Evolutionary conservation across 2,888 invertebrate species (phyloP).

Genomic region (Allophyes oxyacanthae): DNA sequence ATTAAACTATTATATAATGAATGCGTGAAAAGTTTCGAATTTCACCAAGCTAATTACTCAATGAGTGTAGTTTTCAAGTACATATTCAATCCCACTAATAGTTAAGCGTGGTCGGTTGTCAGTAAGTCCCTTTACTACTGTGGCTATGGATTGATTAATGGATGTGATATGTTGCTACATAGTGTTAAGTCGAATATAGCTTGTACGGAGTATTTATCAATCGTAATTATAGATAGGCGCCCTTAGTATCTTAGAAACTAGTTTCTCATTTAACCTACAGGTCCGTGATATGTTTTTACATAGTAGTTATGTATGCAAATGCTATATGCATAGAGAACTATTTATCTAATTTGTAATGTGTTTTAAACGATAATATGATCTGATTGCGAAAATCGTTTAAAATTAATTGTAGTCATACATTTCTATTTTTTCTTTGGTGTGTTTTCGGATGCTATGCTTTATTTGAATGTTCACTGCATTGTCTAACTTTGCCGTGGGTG

Average conservation of each 20-base stretch:
- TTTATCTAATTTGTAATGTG: constrained; percentile 71
- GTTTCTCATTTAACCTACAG: constrained; percentile 77
- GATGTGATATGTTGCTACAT: constrained; percentile 87
- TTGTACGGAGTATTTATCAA: constrained; percentile 86
- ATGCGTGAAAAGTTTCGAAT: constrained; percentile 55
- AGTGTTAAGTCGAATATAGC: constrained; percentile 79
- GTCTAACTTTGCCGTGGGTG: constrained; percentile 39
- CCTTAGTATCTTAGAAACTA: constrained; percentile 77
- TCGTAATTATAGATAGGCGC: constrained; percentile 83
- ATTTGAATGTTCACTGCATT: constrained; percentile 35
- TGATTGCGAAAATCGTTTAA: constrained; percentile 62
- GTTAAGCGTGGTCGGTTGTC: constrained; percentile 54
- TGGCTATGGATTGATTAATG: constrained; percentile 81
- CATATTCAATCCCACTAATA: constrained; percentile 55
- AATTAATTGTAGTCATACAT: constrained; percentile 48
- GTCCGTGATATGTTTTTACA: constrained; percentile 70
- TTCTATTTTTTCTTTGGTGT: constrained; percentile 81
- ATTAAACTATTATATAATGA: constrained; percentile 45
- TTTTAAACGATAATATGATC: constrained; percentile 65
- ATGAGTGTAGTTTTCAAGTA: constrained; percentile 63
- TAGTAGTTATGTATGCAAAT: constrained; percentile 66
- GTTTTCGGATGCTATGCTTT: constrained; percentile 54
- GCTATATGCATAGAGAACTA: constrained; percentile 66
- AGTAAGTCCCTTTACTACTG: constrained; percentile 61
- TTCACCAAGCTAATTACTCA: constrained; percentile 52